phyloP scores from a whole-genome alignment of 1,140 invertebrate species.

The Micrasema minimum region DNA sequence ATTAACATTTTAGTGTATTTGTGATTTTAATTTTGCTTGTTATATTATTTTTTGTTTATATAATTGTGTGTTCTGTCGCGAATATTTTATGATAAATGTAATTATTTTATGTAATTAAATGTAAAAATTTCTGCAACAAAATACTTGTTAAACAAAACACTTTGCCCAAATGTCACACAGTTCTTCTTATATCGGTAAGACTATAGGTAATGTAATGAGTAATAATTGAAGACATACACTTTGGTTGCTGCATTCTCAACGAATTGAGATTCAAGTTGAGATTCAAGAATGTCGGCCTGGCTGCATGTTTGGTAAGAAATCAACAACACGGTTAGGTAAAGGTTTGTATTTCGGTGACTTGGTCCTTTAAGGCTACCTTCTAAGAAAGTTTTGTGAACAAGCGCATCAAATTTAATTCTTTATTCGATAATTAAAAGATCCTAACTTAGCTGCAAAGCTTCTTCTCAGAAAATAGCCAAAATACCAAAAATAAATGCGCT shows the following conservation, averaged over 20 bases:
- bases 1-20: no score
- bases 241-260: conserved; percentile 86
- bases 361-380: conserved; percentile 42
- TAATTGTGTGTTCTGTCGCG: no score
- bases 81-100: no score
- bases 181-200: no score
- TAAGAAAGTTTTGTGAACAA: conserved; percentile 42
- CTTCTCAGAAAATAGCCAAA: conserved; percentile 56
- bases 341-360: conserved; percentile 9
- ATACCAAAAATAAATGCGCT: conserved; percentile 53
- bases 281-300: conserved; percentile 96
- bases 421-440: conserved; percentile 22
- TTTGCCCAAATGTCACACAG: no score
- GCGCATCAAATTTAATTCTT: conserved; percentile 34
- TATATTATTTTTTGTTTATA: no score
- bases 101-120: no score
- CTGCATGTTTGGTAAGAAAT: conserved; percentile 71
- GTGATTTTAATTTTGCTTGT: no score
- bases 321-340: conserved; percentile 20
- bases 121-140: no score
- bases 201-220: no score
- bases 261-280: conserved; percentile 93
- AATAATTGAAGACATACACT: conserved; percentile 71
- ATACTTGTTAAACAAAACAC: no score
- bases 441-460: conserved; percentile 29